Evolutionary conservation across 2,797 vertebrate genomes (phyloP).

Genomic region (Myotis pilosus): DNA sequence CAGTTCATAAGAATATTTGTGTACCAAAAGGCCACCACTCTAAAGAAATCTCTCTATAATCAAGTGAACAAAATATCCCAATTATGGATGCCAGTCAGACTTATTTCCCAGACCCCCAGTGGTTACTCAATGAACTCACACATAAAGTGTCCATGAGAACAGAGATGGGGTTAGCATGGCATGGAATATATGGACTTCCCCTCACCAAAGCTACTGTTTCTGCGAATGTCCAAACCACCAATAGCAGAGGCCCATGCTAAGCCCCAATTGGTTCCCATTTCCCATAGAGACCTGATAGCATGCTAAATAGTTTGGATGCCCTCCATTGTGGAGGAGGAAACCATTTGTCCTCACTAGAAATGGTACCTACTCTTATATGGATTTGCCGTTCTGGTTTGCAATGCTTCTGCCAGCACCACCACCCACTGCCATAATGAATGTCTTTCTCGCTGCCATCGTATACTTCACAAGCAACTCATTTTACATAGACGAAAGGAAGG

Average conservation of each 20-base stretch:
- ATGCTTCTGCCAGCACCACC: neutral
- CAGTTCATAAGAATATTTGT: conserved; percentile 10
- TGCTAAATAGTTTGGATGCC: neutral
- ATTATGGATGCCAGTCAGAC: neutral
- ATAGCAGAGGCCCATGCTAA: neutral
- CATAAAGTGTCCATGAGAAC: neutral
- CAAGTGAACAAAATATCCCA: neutral
- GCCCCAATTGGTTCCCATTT: neutral
- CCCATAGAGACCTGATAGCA: neutral
- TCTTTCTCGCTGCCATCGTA: neutral
- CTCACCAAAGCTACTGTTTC: neutral
- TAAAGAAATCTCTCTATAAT: neutral
- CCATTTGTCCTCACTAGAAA: neutral
- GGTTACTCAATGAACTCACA: neutral
- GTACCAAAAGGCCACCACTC: neutral
- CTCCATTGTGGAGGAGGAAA: neutral
- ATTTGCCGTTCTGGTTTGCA: neutral
- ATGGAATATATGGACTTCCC: neutral
- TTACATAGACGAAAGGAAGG: neutral
- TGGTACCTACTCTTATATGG: neutral
- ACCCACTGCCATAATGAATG: neutral
- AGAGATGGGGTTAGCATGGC: neutral
- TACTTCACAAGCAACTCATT: neutral
- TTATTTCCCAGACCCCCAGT: neutral
- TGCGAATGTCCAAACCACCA: neutral